Evolutionary conservation across 2,888 invertebrate species (phyloP), one percentile per base, ranked within the genome.

Genomic region (Metellina segmentata): DNA sequence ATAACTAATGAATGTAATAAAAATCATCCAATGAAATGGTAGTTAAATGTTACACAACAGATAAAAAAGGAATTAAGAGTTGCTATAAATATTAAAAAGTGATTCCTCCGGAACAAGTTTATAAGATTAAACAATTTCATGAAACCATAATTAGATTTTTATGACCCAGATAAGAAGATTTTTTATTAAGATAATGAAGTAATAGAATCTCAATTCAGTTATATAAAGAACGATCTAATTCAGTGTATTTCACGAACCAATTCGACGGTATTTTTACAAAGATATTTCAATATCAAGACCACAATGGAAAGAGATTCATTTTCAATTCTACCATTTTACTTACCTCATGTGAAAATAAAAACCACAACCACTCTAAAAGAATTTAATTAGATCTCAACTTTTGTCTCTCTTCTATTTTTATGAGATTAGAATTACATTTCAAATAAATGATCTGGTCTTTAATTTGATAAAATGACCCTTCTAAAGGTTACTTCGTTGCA

Each of bases 361-460:
- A 34, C 11, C 11, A 9, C 7, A 61, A 61, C 20, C 11, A 34
- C 16, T 48, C 19, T 20, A 16, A 20, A 13, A 53, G 20, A 79
- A 79, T 61, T 16, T 79, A 79, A 79, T 79, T 79, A 79, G 6
- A 61, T 61, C 13, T 6, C 34, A 13, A 9, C 34, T 16, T 79
- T 61, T 79, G 61, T 79, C 53, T 34, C 13, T 61, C 16, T 16
- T 16, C 53, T 34, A n/a, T 20, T 79, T 20, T 79, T 61, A 61
- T 13, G 16, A 11, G 61, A 79, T 61, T 79, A 53, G 53, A 79
- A 61, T 79, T 79, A 34, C 79, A 61, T 79, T 79, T 79, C 20
- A 79, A 79, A 79, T 79, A 61, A 79, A 61, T 16, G 53, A 34
- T 79, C 20, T 13, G 0, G 13, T 79, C 52, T 79, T 49, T 20